Percentiles rank a stretch among this genome's conserved stretches.
phyloP scores from a whole-genome alignment of 2,888 invertebrate genomes.

The Auanema sp. region DNA sequence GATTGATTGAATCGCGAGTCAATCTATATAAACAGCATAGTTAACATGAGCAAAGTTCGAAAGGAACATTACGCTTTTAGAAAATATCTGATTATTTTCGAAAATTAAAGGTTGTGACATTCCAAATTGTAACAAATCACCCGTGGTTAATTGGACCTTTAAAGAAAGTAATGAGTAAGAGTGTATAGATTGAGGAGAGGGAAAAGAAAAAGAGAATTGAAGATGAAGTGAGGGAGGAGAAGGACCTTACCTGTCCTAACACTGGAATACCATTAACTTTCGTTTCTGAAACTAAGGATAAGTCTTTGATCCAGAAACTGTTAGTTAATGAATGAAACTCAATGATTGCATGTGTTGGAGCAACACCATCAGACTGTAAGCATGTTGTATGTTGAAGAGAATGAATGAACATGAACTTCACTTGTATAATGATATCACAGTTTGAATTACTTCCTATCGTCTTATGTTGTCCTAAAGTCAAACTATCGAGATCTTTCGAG shows the following conservation, averaged over 20 bases:
- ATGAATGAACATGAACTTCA: background rate
- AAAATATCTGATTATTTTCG: background rate
- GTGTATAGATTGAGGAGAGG: no score
- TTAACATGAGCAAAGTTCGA: no score
- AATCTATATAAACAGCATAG: no score
- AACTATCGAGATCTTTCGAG: constrained; percentile 35
- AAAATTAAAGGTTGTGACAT: constrained; percentile 21
- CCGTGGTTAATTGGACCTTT: constrained; percentile 6
- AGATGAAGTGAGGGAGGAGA: no score
- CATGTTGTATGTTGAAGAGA: background rate
- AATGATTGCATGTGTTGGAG: constrained; percentile 48
- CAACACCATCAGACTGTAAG: constrained; percentile 38
- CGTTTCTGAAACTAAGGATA: constrained; percentile 39
- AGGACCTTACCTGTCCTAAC: constrained; percentile 32
- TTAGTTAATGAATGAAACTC: constrained; percentile 45
- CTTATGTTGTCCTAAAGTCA: constrained; percentile 21
- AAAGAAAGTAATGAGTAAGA: no score
- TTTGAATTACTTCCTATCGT: constrained; percentile 34
- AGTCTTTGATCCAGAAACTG: constrained; percentile 49
- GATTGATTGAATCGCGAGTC: no score
- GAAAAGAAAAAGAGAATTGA: no score
- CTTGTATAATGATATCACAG: constrained; percentile 45
- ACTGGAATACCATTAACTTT: constrained; percentile 36
- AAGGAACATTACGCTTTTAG: background rate
- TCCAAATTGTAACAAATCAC: constrained; percentile 36